Conservation (phyloP, 2,113 vertebrate species). For the Dipodomys spectabilis region DNA sequence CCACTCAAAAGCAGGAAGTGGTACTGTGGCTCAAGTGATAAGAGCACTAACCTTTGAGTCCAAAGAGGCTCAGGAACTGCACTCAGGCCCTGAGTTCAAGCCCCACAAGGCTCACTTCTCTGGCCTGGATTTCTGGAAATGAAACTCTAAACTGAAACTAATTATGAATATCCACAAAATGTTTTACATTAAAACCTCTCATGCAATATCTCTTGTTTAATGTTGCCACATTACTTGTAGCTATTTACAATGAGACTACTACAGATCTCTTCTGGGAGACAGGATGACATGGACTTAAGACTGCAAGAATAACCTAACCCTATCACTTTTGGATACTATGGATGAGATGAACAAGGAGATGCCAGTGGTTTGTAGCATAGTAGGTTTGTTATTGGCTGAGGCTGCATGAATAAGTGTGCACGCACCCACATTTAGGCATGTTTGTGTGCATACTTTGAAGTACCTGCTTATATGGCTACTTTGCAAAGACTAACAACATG, state of each 20-base stretch:
- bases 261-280: not conserved
- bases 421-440: too few relatives aligned
- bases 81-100: not conserved
- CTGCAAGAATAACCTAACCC: not conserved
- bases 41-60: too few relatives aligned
- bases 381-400: not conserved
- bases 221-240: not conserved
- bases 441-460: not conserved
- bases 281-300: not conserved
- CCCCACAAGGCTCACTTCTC: not conserved
- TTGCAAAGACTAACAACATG: not conserved
- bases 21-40: too few relatives aligned
- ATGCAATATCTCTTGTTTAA: not conserved
- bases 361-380: not conserved
- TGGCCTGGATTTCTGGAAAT: not conserved
- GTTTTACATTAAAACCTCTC: not conserved
- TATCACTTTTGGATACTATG: not conserved
- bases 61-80: too few relatives aligned
- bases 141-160: not conserved
- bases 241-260: not conserved
- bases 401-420: not conserved
- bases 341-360: not conserved
- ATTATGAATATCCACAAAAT: not conserved
- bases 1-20: too few relatives aligned
- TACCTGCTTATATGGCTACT: not conserved